phyloP scores from a whole-genome alignment of 2,113 vertebrate genomes.

The Corythornis madagascariensis region DNA sequence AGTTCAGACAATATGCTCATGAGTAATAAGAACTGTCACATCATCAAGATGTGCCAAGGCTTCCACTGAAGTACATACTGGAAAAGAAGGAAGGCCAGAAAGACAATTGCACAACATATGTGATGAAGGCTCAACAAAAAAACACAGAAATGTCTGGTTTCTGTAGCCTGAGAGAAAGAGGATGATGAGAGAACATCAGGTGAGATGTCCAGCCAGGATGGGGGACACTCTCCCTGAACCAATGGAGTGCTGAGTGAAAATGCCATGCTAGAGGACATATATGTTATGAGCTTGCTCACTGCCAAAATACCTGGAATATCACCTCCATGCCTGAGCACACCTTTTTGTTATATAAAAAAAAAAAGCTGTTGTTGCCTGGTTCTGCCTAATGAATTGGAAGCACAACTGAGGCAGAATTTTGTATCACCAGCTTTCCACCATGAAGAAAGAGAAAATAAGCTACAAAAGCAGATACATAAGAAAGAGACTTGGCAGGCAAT shows the following conservation, averaged over 20 bases:
- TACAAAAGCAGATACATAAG: background rate
- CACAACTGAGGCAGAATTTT: background rate
- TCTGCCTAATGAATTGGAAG: background rate
- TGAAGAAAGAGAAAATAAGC: background rate
- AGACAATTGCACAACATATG: conserved; percentile 27
- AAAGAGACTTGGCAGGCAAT: background rate
- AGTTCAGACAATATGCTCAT: conserved; percentile 39
- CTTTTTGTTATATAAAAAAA: background rate
- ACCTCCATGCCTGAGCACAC: background rate
- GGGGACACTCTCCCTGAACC: background rate
- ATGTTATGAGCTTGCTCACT: background rate
- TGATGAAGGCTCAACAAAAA: conserved; percentile 14
- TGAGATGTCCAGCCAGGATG: background rate
- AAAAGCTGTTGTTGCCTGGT: background rate
- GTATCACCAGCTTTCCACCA: background rate
- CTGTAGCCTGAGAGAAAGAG: background rate
- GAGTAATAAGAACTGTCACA: background rate
- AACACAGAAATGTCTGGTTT: background rate
- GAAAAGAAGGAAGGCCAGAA: conserved; percentile 22
- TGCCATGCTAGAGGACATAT: background rate
- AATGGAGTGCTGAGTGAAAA: background rate
- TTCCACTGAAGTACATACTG: conserved; percentile 4
- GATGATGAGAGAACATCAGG: background rate
- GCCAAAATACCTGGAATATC: background rate
- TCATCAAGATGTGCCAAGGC: conserved; percentile 6